Conservation (phyloP, 2,113 vertebrate genomes). For the Coturnix japonica region DNA sequence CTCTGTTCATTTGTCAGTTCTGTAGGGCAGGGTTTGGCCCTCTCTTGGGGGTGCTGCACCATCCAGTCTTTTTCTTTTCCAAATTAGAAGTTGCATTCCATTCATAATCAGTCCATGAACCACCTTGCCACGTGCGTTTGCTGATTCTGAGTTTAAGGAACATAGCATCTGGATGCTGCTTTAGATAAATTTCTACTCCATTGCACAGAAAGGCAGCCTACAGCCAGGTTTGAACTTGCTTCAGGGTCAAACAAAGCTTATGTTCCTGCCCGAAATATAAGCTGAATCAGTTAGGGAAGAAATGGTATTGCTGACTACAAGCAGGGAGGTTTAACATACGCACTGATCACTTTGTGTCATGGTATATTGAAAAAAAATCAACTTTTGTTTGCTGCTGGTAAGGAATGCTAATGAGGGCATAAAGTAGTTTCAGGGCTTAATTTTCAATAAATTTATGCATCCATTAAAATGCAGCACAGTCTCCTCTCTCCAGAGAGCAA, state of each 20-base stretch:
- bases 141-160: background rate
- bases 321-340: background rate
- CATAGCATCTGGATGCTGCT: background rate
- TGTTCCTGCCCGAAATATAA: background rate
- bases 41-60: background rate
- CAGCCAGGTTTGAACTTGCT: background rate
- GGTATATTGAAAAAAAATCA: background rate
- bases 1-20: background rate
- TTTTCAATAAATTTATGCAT: constrained; percentile 1
- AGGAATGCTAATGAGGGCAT: background rate
- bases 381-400: background rate
- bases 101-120: background rate
- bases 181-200: background rate
- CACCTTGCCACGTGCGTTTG: background rate
- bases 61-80: background rate
- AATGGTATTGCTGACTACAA: background rate
- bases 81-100: background rate
- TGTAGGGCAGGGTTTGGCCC: background rate
- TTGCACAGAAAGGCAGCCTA: background rate
- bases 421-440: background rate
- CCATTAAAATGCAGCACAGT: background rate
- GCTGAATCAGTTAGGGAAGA: background rate
- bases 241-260: background rate
- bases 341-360: background rate
- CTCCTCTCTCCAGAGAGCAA: background rate